phyloP scores from a whole-genome alignment of 1,140 invertebrate genomes.

The Drosophila santomea region DNA sequence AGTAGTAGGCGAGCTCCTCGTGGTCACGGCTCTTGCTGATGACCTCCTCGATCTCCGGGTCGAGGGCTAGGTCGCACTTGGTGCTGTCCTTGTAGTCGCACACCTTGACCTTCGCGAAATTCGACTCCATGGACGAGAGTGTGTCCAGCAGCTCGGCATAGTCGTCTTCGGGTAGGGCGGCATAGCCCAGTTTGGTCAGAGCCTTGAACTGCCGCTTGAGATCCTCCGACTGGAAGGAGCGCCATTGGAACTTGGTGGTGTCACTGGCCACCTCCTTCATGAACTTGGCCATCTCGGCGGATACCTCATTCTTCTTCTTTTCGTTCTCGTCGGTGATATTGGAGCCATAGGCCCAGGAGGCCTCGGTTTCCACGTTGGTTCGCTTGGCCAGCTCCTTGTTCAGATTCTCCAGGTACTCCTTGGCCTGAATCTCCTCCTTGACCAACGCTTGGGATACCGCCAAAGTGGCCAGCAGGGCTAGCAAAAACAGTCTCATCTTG shows the following conservation, averaged over 20 bases:
- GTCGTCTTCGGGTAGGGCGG: constrained; percentile 89
- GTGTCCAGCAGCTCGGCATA: constrained; percentile 88
- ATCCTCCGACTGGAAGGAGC: constrained; percentile 87
- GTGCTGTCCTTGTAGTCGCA: constrained; percentile 88
- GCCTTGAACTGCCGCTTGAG: constrained; percentile 88
- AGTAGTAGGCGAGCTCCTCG: constrained; percentile 90
- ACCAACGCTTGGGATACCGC: constrained; percentile 68
- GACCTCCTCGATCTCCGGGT: constrained; percentile 91
- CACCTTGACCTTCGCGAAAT: constrained; percentile 92
- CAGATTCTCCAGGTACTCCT: constrained; percentile 87
- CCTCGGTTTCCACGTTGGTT: constrained; percentile 86
- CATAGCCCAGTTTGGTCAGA: constrained; percentile 88
- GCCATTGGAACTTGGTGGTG: constrained; percentile 88
- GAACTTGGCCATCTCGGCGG: constrained; percentile 78
- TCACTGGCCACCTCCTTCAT: constrained; percentile 85
- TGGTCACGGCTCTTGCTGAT: constrained; percentile 89
- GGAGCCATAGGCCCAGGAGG: constrained; percentile 90
- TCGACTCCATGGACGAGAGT: constrained; percentile 90
- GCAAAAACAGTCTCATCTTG: constrained; percentile 68
- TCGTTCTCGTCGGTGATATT: constrained; percentile 91
- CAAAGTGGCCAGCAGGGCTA: constrained; percentile 62
- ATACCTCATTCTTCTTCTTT: constrained; percentile 85
- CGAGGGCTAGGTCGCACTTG: constrained; percentile 90
- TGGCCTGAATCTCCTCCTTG: constrained; percentile 87
- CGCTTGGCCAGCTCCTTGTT: constrained; percentile 86